Evolutionary conservation across 2,113 vertebrate species (phyloP).

Genomic region (Sylvilagus bachmani): DNA sequence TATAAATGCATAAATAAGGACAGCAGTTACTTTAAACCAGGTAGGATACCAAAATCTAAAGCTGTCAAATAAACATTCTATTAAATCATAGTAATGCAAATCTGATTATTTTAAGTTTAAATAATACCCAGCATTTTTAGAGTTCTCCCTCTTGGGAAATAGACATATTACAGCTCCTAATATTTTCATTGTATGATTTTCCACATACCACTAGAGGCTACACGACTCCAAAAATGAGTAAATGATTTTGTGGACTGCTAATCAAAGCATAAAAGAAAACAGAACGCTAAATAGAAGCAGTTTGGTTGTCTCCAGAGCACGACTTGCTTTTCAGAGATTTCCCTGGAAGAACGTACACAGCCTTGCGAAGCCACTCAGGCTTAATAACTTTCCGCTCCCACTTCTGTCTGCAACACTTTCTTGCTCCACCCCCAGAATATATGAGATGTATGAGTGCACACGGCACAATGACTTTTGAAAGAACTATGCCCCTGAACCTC

Average conservation of each 20-base stretch:
- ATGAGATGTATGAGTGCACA: neutral
- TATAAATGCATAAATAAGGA: neutral
- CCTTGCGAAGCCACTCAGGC: neutral
- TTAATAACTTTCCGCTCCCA: neutral
- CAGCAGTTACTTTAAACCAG: neutral
- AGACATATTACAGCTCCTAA: neutral
- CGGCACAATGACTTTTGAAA: neutral
- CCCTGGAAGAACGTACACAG: neutral
- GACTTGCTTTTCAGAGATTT: neutral
- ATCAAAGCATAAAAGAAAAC: slow-evolving; percentile 7
- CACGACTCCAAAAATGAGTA: slow-evolving; percentile 59
- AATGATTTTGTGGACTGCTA: neutral
- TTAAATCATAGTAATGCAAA: neutral
- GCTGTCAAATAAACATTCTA: neutral
- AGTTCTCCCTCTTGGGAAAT: neutral
- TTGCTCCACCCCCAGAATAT: neutral
- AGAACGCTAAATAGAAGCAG: neutral
- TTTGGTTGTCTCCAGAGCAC: neutral
- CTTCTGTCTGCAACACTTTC: neutral
- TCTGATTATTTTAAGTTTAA: slow-evolving; percentile 51
- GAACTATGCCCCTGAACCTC: neutral
- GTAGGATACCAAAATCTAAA: neutral
- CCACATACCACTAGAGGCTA: slow-evolving; percentile 59
- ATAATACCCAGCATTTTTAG: neutral
- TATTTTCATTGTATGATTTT: slow-evolving; percentile 31